Percentiles rank a stretch among this genome's conserved stretches.
Evolutionary conservation across 2,113 vertebrate species (phyloP).

Genomic region (Vireo altiloquus): DNA sequence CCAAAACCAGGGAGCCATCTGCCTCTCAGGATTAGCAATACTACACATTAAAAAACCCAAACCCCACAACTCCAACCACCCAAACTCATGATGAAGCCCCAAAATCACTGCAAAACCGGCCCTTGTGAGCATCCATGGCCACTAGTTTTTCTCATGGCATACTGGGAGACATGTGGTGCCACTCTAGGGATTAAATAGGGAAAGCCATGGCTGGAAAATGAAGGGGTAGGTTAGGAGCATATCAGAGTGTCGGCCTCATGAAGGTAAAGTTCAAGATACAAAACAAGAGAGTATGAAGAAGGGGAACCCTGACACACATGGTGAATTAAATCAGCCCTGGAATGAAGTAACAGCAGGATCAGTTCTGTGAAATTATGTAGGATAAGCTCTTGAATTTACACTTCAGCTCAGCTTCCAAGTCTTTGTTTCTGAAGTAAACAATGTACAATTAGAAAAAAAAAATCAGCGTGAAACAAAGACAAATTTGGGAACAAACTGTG

Average conservation of each 20-base stretch:
- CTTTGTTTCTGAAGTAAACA: slow-evolving; percentile 48
- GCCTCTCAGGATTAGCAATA: not conserved
- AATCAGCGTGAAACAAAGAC: not conserved
- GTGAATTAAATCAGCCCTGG: not conserved
- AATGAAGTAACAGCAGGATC: not conserved
- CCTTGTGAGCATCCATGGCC: not conserved
- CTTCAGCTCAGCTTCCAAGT: not conserved
- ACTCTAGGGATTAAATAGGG: not conserved
- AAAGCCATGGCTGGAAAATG: not conserved
- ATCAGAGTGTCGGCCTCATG: not conserved
- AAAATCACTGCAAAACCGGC: not conserved
- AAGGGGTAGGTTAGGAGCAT: not conserved
- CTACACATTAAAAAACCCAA: not conserved
- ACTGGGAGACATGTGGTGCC: fast-evolving
- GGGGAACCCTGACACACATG: not conserved
- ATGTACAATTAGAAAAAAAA: not conserved
- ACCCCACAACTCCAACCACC: fast-evolving
- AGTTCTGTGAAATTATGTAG: not conserved
- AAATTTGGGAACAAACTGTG: not conserved
- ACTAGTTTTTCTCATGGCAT: not conserved
- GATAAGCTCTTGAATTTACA: not conserved
- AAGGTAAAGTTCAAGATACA: not conserved
- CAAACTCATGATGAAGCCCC: not conserved
- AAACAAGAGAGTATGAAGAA: not conserved
- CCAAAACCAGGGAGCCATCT: not conserved